Base-by-base conservation (phyloP, 2,113 vertebrate species). In the Theristicus caerulescens region DNA sequence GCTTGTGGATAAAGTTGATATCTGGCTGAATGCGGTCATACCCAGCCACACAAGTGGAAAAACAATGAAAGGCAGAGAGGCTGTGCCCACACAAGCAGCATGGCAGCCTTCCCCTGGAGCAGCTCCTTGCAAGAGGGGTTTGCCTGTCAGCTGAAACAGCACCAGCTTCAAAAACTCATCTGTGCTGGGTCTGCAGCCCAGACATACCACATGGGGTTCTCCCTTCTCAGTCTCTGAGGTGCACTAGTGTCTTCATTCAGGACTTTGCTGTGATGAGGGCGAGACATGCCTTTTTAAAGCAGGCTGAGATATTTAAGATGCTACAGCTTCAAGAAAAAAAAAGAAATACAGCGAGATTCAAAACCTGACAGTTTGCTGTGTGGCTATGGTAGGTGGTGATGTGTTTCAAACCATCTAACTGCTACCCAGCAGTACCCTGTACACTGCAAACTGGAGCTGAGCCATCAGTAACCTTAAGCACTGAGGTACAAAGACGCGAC, bases 401-500 rank as follows among this genome's bases (percentile, higher is more conserved):
- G 16, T 38, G 73, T 57, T 86, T 76, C 90, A 92, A 66, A 62
- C 36, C 26, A 69, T 16, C 34, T 27, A 26, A 58, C 40, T 78
- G 5, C 40, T 66, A 18, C 25, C 52, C n/a, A 21, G 58, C 4
- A 3, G 31, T 40, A 66, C 19, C 31, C 52, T 11, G 29, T 21
- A 55, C 22, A 7, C 59, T 52, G 59, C 76, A 85, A 86, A 80
- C 12, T 49, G 22, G 32, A 90, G 42, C 81, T 66, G 26, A 90
- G 58, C 62, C 49, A 86, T 15, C 54, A 82, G 51, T 13, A 54
- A 21, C 29, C 29, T 88, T 27, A 69, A 77, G 34, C 59, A 88
- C 15, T 13, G 16, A 80, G 29, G 55, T 55, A 73, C 9, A 86
- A 73, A 79, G 52, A 5, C 0, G 0, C 1, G 0, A 65, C 12